Evolutionary conservation across 2,888 invertebrate genomes (phyloP), one percentile per base, ranked within the genome.

Genomic region (Morpho achilles): DNA sequence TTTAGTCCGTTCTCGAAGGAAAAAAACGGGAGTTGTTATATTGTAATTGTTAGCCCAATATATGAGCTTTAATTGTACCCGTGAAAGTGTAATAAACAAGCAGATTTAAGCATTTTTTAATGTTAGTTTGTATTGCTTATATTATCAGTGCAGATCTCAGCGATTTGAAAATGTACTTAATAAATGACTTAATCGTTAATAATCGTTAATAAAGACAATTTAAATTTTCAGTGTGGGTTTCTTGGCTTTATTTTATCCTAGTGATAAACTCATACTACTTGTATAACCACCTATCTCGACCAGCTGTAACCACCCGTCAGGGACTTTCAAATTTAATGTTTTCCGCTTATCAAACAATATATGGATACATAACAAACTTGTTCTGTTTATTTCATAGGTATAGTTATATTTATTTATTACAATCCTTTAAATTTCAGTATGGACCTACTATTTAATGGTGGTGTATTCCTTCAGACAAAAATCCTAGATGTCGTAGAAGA

Each of bases 401-500:
- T 47, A 16, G 16, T 16, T 16, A 58, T 23, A 41, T 50, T 23
- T 43, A 39, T 54, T 7, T 41, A 54, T 49, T 54, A 32, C 45
- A 50, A 54, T 50, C 55, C 51, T 70, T 75, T 71, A 62, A 49
- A 67, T 84, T 85, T 74, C 81, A 84, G 82, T 79, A 63, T 84
- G 84, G 83, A 47, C 56, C 68, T 84, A 84, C 76, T 84, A 80
- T 76, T 58, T 84, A 75, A 71, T 77, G 69, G 81, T 85, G 65
- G 73, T 82, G 67, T 70, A 75, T 69, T 78, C 79, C 68, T 84
- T 75, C 73, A 78, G 75, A 74, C 66, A 61, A 51, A 68, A 68
- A 59, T 8, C 59, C n/a, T 45, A 32, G 23, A 44, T 4, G 50
- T 9, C 61, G 50, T 55, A 61, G 59, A 63, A 52, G 59, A 55